Evolutionary conservation across 2,888 invertebrate genomes (phyloP).

Genomic region (Romanomermis culicivorax): DNA sequence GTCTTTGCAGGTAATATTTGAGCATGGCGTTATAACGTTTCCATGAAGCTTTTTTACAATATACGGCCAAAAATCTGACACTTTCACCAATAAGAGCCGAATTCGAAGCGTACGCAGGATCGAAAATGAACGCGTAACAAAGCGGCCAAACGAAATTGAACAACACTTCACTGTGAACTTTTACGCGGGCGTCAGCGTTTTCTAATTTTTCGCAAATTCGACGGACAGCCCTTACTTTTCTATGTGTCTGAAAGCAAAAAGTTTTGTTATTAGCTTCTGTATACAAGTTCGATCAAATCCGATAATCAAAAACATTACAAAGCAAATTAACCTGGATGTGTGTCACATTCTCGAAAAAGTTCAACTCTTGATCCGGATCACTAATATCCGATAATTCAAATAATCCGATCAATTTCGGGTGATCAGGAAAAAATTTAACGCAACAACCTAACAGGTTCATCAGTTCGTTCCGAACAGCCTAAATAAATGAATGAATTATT

Average conservation of each 20-base stretch:
- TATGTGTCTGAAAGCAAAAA: constrained; percentile 51
- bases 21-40: constrained; percentile 61
- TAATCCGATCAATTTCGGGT: constrained; percentile 17
- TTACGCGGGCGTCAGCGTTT: constrained; percentile 11
- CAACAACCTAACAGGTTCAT: constrained; percentile 55
- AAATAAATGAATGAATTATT: no score
- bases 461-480: constrained; percentile 52
- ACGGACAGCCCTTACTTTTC: constrained; percentile 57
- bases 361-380: constrained; percentile 63
- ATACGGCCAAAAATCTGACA: constrained; percentile 40
- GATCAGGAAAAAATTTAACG: constrained; percentile 23
- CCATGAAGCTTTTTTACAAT: constrained; percentile 51
- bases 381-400: constrained; percentile 25
- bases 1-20: constrained; percentile 52
- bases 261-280: no score
- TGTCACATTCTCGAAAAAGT: constrained; percentile 78
- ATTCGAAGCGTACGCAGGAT: constrained; percentile 50
- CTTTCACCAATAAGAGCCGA: constrained; percentile 42
- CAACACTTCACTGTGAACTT: constrained; percentile 37
- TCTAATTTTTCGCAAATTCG: constrained; percentile 36
- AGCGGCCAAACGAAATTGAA: constrained; percentile 67
- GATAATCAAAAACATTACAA: no score
- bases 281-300: no score
- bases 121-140: constrained; percentile 53
- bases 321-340: constrained; percentile 39